Evolutionary conservation across 1,140 invertebrate species (phyloP).

Genomic region (Ceratosolen solmsi): DNA sequence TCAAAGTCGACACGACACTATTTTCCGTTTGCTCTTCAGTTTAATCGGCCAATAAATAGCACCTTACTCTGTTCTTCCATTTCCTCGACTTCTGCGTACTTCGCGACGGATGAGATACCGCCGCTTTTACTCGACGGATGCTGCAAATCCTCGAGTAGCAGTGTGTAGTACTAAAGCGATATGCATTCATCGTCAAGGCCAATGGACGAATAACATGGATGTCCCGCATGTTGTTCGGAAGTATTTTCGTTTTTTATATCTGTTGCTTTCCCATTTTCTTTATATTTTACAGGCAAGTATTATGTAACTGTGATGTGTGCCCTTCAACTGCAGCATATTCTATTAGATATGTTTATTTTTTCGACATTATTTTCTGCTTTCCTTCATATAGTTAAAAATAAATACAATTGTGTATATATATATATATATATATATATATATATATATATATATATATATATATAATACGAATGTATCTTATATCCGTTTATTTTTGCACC

Average conservation of each 20-base stretch:
- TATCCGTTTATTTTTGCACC: too few species aligned
- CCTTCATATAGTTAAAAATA: too few species aligned
- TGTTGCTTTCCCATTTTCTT: neutral
- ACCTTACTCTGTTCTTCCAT: constrained; percentile 1
- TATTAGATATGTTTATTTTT: too few species aligned
- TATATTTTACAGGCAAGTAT: too few species aligned
- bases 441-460: too few species aligned
- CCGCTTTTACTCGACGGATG: neutral
- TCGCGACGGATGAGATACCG: neutral
- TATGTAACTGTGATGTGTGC: too few species aligned
- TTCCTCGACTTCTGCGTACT: neutral
- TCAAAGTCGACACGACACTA: constrained; percentile 26
- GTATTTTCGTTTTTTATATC: neutral
- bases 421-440: too few species aligned
- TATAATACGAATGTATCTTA: too few species aligned
- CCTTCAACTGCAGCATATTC: too few species aligned
- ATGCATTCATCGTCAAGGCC: constrained; percentile 29
- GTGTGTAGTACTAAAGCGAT: neutral
- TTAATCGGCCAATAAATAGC: constrained; percentile 38
- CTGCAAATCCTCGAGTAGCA: neutral
- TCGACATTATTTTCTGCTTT: too few species aligned
- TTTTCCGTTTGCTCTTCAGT: constrained; percentile 26
- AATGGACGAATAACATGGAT: neutral
- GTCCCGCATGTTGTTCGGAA: neutral
- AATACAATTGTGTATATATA: too few species aligned